phyloP scores from a whole-genome alignment of 2,888 invertebrate species.

The Melanotus villosus region DNA sequence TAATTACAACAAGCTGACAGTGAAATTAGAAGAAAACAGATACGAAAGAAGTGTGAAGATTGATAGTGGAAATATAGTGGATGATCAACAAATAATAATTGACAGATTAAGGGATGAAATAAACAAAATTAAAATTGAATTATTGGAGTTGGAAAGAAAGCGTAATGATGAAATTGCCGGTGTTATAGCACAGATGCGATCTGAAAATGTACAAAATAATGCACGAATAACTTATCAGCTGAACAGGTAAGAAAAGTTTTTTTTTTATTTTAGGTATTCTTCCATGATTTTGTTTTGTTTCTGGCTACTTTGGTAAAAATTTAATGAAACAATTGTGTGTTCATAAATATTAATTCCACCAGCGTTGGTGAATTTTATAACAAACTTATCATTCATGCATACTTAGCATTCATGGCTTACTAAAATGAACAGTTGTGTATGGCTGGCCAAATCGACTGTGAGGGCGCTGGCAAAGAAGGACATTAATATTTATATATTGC shows the following conservation, averaged over 20 bases:
- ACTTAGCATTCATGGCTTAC: too few relatives aligned
- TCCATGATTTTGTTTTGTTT: too few relatives aligned
- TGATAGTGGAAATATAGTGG: slow-evolving; percentile 36
- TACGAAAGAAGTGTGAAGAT: slow-evolving; percentile 10
- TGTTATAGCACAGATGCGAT: slow-evolving; percentile 54
- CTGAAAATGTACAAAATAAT: slow-evolving; percentile 50
- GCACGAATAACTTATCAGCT: slow-evolving; percentile 52
- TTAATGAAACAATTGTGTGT: too few relatives aligned
- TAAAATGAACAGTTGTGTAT: too few relatives aligned
- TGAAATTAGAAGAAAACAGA: slow-evolving; percentile 23
- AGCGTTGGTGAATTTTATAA: too few relatives aligned
- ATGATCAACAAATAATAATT: slow-evolving; percentile 53
- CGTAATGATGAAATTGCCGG: slow-evolving; percentile 48
- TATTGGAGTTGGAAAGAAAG: slow-evolving; percentile 66
- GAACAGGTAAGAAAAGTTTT: slow-evolving; percentile 47
- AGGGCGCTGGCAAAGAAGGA: too few relatives aligned
- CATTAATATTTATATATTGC: too few relatives aligned
- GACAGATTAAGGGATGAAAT: slow-evolving; percentile 66
- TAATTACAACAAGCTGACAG: slow-evolving; percentile 46
- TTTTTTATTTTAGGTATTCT: too few relatives aligned
- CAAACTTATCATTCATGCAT: too few relatives aligned
- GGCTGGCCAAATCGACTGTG: too few relatives aligned
- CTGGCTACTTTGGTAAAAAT: too few relatives aligned
- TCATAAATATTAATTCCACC: too few relatives aligned
- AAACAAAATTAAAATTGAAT: slow-evolving; percentile 71